These are phyloP conservation scores for Nerophis lumbriciformis DNA, from an alignment of 2,113 vertebrate genomes.

Conservation along the genomic window DNA sequence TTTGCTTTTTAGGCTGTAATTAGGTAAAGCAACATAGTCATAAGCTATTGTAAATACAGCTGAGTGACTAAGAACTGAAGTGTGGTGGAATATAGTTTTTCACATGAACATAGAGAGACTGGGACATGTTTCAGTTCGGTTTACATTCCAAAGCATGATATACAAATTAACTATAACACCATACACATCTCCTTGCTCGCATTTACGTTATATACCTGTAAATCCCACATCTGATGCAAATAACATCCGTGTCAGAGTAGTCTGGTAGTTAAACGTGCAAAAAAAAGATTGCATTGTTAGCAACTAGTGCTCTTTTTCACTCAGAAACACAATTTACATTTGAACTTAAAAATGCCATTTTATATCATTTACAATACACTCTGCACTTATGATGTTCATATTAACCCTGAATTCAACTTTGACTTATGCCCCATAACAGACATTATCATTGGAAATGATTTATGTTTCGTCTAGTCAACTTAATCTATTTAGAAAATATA, in stretches of 20 bases:
- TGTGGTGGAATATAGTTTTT: too few species aligned
- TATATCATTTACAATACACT: too few species aligned
- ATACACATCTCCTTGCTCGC: neutral
- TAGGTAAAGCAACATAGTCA: constrained; percentile 3
- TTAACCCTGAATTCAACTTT: too few species aligned
- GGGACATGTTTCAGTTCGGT: constrained; percentile 6
- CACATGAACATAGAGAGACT: constrained; percentile 12
- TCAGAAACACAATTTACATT: neutral
- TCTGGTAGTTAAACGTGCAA: neutral
- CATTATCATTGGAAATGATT: neutral
- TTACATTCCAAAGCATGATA: neutral
- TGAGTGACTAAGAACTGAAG: too few species aligned
- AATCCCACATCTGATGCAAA: constrained; percentile 8
- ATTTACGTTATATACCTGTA: neutral
- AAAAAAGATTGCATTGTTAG: neutral
- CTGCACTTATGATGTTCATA: too few species aligned
- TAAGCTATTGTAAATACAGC: constrained; percentile 7
- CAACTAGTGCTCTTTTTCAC: neutral
- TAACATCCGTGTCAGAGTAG: neutral
- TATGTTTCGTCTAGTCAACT: neutral
- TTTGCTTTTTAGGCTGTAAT: neutral
- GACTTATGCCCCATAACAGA: too few species aligned
- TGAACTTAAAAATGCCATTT: too few species aligned
- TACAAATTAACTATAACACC: neutral
- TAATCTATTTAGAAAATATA: neutral